Evolutionary conservation across 2,113 vertebrate species (phyloP).

Genomic region (Edolisoma coerulescens): DNA sequence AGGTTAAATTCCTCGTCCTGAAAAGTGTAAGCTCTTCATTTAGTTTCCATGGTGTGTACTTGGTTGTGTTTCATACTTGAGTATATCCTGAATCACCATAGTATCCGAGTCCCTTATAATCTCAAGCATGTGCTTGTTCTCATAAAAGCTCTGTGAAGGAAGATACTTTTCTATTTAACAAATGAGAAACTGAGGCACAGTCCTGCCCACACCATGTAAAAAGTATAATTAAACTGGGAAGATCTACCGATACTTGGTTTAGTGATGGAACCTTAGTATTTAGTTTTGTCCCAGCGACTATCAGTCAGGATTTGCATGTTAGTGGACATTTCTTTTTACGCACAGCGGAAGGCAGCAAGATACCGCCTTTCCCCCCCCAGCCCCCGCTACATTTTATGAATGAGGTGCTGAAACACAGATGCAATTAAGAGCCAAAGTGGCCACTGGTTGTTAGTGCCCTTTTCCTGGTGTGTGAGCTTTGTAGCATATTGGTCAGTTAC

Average conservation of each 20-base stretch:
- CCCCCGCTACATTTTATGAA: background rate
- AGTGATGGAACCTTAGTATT: background rate
- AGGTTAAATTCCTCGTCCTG: background rate
- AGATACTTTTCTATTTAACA: background rate
- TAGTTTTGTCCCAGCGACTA: background rate
- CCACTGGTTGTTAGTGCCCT: background rate
- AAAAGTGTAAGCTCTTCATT: background rate
- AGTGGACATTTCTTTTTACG: background rate
- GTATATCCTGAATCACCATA: background rate
- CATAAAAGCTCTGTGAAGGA: background rate
- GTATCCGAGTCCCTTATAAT: background rate
- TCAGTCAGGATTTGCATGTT: background rate
- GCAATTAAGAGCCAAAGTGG: background rate
- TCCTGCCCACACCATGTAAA: background rate
- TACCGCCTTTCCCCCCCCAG: accelerated
- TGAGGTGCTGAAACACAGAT: background rate
- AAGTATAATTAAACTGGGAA: background rate
- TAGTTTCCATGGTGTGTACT: background rate
- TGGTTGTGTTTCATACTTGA: accelerated
- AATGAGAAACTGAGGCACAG: background rate
- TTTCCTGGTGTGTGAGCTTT: background rate
- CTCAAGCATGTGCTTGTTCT: background rate
- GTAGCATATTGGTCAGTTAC: background rate
- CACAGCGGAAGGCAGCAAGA: background rate
- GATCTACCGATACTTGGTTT: background rate